A percentile compares a stretch with the other conserved stretches of the same genome.
phyloP scores from a whole-genome alignment of 2,888 invertebrate genomes.

The Hypsopygia costalis region DNA sequence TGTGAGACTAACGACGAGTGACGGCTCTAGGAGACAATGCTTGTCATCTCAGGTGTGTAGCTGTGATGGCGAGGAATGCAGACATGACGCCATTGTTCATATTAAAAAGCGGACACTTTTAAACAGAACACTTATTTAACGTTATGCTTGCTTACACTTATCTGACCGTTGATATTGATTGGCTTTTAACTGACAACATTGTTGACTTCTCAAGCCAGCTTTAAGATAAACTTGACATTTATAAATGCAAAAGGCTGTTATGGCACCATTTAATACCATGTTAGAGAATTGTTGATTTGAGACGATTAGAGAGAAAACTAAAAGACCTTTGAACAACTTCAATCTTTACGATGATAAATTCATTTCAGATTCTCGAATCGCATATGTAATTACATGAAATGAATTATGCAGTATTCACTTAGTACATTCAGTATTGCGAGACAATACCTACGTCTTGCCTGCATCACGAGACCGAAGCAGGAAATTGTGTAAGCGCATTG shows the following conservation, averaged over 20 bases:
- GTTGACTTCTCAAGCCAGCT: too few relatives aligned
- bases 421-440: background rate
- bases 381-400: too few relatives aligned
- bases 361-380: too few relatives aligned
- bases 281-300: too few relatives aligned
- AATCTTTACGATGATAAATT: background rate
- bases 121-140: background rate
- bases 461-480: conserved; percentile 23
- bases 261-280: too few relatives aligned
- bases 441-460: background rate
- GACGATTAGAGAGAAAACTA: too few relatives aligned
- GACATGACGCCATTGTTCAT: conserved; percentile 9
- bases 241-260: too few relatives aligned
- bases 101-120: background rate
- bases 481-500: conserved; percentile 58
- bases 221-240: too few relatives aligned
- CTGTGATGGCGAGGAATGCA: conserved; percentile 32
- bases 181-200: background rate
- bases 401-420: background rate
- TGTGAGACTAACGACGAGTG: conserved; percentile 46
- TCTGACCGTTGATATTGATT: background rate
- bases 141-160: conserved; percentile 3
- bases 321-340: too few relatives aligned
- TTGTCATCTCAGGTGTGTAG: conserved; percentile 46
- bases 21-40: conserved; percentile 52